Conservation (phyloP, 2,888 invertebrate species). For the Zygothrica quintamaculata region DNA sequence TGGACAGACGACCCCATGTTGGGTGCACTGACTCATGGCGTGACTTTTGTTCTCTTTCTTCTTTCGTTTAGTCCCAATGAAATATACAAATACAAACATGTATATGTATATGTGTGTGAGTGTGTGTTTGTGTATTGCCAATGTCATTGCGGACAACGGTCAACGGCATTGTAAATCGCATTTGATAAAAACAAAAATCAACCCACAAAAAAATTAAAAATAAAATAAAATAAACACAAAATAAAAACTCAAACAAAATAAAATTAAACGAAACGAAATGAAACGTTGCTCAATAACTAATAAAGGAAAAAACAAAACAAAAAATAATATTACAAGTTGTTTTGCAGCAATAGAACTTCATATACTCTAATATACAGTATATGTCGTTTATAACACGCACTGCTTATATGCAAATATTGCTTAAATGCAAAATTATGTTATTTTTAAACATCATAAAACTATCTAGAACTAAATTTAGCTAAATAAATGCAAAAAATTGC, state of each 20-base stretch:
- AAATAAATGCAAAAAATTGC: too few species aligned
- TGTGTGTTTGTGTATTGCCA: slow-evolving; percentile 45
- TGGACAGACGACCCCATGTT: slow-evolving; percentile 41
- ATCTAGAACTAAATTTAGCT: too few species aligned
- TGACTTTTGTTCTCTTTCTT: slow-evolving; percentile 81
- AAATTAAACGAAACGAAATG: slow-evolving; percentile 15
- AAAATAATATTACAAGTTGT: slow-evolving; percentile 7
- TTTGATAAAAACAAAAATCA: slow-evolving; percentile 46
- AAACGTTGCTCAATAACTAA: slow-evolving; percentile 40
- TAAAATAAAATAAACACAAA: slow-evolving; percentile 1
- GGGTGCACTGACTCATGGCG: slow-evolving; percentile 76
- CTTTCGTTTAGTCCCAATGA: slow-evolving; percentile 53
- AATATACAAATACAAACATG: slow-evolving; percentile 12
- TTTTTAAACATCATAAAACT: too few species aligned
- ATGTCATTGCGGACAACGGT: slow-evolving; percentile 75
- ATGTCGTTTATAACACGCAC: too few species aligned
- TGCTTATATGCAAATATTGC: too few species aligned
- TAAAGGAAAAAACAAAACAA: too few species aligned
- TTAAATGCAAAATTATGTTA: too few species aligned
- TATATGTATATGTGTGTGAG: slow-evolving; percentile 3
- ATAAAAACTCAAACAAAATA: slow-evolving; percentile 1
- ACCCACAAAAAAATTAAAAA: background rate
- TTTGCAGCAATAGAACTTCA: background rate
- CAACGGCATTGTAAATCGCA: slow-evolving; percentile 60
- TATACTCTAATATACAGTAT: too few species aligned